Conservation (phyloP, 2,888 invertebrate genomes). For the Drosophila algonquin region DNA sequence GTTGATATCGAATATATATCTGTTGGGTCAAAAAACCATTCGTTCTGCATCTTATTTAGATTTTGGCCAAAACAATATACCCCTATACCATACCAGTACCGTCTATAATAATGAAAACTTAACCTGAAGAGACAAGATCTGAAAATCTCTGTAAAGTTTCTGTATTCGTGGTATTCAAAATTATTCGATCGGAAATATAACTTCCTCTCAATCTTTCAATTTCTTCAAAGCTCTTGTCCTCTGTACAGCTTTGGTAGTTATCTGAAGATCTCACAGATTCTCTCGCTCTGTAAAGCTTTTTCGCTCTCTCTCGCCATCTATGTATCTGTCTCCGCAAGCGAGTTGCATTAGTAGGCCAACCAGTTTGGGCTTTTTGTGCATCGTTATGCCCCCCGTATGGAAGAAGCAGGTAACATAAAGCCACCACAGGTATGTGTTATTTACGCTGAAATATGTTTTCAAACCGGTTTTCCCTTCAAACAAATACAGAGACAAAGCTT, state of each 20-base stretch:
- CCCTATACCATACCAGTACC: too few relatives aligned
- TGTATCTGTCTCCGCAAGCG: background rate
- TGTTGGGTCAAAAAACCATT: too few relatives aligned
- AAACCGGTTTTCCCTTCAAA: conserved; percentile 57
- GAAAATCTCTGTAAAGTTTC: background rate
- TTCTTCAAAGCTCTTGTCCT: background rate
- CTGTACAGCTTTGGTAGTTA: background rate
- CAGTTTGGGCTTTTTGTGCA: conserved; percentile 60
- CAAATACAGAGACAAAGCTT: conserved; percentile 25
- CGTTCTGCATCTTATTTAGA: too few relatives aligned
- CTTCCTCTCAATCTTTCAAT: background rate
- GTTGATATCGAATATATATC: too few relatives aligned
- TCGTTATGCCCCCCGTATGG: conserved; percentile 34
- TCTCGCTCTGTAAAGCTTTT: background rate
- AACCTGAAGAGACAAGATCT: background rate
- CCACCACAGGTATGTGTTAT: conserved; percentile 40
- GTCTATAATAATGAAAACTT: background rate
- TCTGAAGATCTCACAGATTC: background rate
- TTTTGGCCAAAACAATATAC: too few relatives aligned
- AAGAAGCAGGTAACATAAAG: conserved; percentile 54
- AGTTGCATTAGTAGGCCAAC: conserved; percentile 76
- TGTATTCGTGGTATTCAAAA: background rate
- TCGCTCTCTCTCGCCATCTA: conserved; percentile 2
- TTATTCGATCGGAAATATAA: background rate
- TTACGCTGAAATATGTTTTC: conserved; percentile 62